These are phyloP conservation scores for Nomada fabriciana DNA, from an alignment of 2,888 invertebrate species.

Conservation along the genomic window DNA sequence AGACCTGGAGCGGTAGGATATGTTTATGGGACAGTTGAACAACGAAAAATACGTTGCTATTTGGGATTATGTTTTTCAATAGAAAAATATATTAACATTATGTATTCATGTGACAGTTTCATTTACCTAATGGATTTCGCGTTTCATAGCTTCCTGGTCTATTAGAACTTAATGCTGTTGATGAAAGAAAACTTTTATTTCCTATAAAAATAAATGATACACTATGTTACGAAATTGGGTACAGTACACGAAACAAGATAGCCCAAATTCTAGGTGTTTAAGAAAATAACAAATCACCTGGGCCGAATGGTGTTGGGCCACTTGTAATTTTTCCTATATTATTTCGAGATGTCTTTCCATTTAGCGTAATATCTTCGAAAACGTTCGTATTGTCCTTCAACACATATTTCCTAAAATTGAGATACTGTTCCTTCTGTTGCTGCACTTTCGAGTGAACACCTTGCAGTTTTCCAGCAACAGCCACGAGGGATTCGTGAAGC, in stretches of 20 bases:
- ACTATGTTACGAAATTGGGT: not conserved
- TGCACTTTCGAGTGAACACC: conserved; percentile 92
- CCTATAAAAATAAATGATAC: conserved; percentile 70
- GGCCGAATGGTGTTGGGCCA: conserved; percentile 88
- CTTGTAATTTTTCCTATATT: conserved; percentile 85
- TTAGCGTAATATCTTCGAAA: conserved; percentile 86
- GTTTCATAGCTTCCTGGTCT: conserved; percentile 79
- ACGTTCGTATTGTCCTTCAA: conserved; percentile 92
- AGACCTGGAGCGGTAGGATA: conserved; percentile 80
- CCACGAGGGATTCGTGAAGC: conserved; percentile 94
- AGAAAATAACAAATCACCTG: conserved; percentile 72
- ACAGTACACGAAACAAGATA: not conserved
- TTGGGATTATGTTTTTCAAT: conserved; percentile 51
- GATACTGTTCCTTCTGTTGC: conserved; percentile 92
- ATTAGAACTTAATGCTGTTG: conserved; percentile 75
- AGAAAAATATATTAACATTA: conserved; percentile 60
- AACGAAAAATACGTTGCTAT: conserved; percentile 61
- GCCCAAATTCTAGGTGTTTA: not conserved
- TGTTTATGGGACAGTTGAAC: conserved; percentile 68
- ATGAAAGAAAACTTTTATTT: conserved; percentile 80
- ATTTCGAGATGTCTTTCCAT: conserved; percentile 75
- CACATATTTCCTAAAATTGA: conserved; percentile 92
- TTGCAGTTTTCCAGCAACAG: conserved; percentile 94
- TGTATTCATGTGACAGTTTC: conserved; percentile 43
- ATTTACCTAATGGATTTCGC: conserved; percentile 81